Base-by-base conservation (phyloP, 2,113 vertebrate genomes). In the Alligator sinensis region DNA sequence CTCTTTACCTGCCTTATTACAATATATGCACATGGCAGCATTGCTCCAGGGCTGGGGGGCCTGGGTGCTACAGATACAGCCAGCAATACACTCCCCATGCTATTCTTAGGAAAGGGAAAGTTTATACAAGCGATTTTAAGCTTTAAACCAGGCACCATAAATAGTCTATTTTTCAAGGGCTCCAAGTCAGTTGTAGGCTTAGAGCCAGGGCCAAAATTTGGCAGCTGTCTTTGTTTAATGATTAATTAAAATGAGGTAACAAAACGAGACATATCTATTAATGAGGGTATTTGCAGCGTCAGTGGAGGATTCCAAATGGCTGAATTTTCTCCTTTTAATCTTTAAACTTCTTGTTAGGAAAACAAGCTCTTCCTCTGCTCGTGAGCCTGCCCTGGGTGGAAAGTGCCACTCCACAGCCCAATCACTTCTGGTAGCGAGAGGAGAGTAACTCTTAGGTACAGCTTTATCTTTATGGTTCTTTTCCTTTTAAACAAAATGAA, bases 231-330 rank as follows among this genome's bases (percentile, higher is more conserved):
- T 97, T 97, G 95, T 97, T 97, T 96, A 96, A 97, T 97, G 97
- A 97, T 97, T 97, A 97, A 97, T 97, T 97, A 97, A 97, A 97
- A 95, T 97, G 97, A 97, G 96, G 97, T 97, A 97, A 97, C 97
- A 97, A 96, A 97, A 81, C 84, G 94, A 97, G 97, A 97, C 96
- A 96, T 96, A 97, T 97, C 97, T 97, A 96, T 97, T 97, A 97
- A 96, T 91, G 89, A 97, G 97, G 86, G 95, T 96, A 97, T 97
- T 97, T 97, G 97, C 94, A 97, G 96, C 94, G 86, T 97, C 96
- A 96, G 97, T 86, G 88, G 95, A 97, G 94, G 97, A 97, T 97
- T 97, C 96, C 97, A 97, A 97, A 96, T 86, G 95, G 92, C 95
- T 97, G 96, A 87, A 95, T 97, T 93, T 95, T 74, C 81, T 80